Percentiles rank a stretch among this genome's conserved stretches.
These are phyloP conservation scores for Gonocerus acuteangulatus DNA, from an alignment of 2,888 invertebrate species.

Conservation along the genomic window DNA sequence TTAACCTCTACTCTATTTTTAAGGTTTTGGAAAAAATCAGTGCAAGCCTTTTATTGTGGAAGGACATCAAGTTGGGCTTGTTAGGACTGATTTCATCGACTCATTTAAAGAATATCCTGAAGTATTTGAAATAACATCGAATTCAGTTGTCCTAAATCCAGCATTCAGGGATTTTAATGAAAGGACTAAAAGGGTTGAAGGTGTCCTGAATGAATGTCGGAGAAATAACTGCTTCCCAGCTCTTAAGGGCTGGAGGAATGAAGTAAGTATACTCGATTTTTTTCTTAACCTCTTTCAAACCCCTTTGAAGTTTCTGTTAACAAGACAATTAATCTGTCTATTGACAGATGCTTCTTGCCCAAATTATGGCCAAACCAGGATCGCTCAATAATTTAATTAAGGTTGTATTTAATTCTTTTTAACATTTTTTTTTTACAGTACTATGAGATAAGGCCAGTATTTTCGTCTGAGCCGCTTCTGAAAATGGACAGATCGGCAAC, in stretches of 20 bases:
- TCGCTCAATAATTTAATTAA: neutral
- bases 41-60: conserved; percentile 82
- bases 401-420: conserved; percentile 8
- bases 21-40: conserved; percentile 67
- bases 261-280: conserved; percentile 44
- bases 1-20: neutral
- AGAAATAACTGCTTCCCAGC: conserved; percentile 70
- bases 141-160: conserved; percentile 74
- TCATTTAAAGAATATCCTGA: conserved; percentile 74
- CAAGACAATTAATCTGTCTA: neutral
- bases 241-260: conserved; percentile 86
- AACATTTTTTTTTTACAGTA: conserved; percentile 53
- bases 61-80: conserved; percentile 81
- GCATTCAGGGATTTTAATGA: conserved; percentile 79
- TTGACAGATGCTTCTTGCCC: neutral
- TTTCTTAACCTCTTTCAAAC: neutral
- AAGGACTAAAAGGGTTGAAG: conserved; percentile 67
- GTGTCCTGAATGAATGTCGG: conserved; percentile 67
- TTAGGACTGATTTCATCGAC: conserved; percentile 75
- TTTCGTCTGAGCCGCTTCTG: conserved; percentile 53
- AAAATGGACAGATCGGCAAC: conserved; percentile 89
- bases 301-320: neutral
- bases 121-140: conserved; percentile 64
- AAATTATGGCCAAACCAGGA: neutral
- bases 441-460: conserved; percentile 79